Percentiles rank a stretch among this genome's conserved stretches.
phyloP scores from a whole-genome alignment of 1,140 invertebrate genomes.

The Copidosoma floridanum region DNA sequence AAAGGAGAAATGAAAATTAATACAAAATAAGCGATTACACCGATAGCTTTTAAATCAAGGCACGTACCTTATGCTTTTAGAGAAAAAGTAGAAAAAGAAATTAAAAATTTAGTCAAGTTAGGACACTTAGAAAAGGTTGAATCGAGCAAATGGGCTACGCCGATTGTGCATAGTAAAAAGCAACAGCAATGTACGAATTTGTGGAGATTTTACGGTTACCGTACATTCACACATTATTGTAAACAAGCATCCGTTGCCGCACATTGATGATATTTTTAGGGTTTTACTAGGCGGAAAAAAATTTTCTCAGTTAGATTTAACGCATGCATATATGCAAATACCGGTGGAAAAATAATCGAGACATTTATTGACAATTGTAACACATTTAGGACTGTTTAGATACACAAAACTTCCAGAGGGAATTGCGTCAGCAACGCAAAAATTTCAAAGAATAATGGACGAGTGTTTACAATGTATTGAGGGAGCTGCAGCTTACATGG shows the following conservation, averaged over 20 bases:
- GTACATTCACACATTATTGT: too few relatives aligned
- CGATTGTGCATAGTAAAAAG: neutral
- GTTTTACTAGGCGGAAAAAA: too few relatives aligned
- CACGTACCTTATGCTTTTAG: neutral
- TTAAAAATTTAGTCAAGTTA: neutral
- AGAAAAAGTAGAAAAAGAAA: neutral
- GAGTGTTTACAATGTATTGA: conserved; percentile 36
- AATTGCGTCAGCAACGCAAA: too few relatives aligned
- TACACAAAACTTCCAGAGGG: too few relatives aligned
- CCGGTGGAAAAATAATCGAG: conserved; percentile 36
- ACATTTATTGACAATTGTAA: conserved; percentile 34
- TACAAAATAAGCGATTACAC: neutral
- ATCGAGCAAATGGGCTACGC: neutral
- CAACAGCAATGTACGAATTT: neutral
- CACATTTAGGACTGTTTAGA: conserved; percentile 49
- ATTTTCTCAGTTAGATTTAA: conserved; percentile 12
- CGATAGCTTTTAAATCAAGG: neutral
- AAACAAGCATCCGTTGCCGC: neutral
- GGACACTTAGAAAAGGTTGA: neutral
- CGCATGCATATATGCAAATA: conserved; percentile 29
- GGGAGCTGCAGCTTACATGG: conserved; percentile 17
- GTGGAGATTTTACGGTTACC: neutral
- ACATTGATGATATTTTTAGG: neutral
- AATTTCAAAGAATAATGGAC: too few relatives aligned
- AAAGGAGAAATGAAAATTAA: neutral